phyloP scores from a whole-genome alignment of 2,113 vertebrate species.

The Tricholaema leucomelas region DNA sequence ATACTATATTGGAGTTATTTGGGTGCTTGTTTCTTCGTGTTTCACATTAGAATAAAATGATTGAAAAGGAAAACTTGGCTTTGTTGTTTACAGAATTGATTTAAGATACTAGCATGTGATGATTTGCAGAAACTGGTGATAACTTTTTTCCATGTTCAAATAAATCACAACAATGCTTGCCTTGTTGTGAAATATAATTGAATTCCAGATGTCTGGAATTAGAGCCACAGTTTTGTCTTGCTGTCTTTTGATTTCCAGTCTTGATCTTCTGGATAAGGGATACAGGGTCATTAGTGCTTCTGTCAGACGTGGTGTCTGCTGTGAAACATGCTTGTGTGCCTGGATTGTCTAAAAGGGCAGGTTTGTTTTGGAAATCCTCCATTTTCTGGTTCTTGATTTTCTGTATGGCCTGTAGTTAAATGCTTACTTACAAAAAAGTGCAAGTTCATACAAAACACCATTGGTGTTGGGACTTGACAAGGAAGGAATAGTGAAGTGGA shows the following conservation, averaged over 20 bases:
- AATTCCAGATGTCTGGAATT: constrained; percentile 67
- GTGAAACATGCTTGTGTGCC: constrained; percentile 31
- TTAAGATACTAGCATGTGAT: constrained; percentile 40
- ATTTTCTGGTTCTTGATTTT: background rate
- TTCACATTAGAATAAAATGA: constrained; percentile 73
- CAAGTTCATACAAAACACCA: background rate
- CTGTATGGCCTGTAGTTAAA: constrained; percentile 61
- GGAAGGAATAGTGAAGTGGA: constrained; percentile 22
- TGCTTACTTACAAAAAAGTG: constrained; percentile 23
- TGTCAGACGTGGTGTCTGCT: constrained; percentile 29
- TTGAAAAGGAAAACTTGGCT: constrained; percentile 71
- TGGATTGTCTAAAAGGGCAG: constrained; percentile 61
- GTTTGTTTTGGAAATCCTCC: constrained; percentile 57
- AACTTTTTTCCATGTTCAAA: constrained; percentile 57
- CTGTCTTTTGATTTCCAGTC: constrained; percentile 2
- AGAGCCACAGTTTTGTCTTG: constrained; percentile 18
- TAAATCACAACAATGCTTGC: constrained; percentile 59
- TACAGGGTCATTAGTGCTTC: constrained; percentile 37
- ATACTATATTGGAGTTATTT: constrained; percentile 71
- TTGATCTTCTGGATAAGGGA: constrained; percentile 39
- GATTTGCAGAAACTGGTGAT: constrained; percentile 55
- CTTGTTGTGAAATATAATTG: constrained; percentile 76
- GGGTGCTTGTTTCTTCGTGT: constrained; percentile 73
- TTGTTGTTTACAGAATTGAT: constrained; percentile 73
- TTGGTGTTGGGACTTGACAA: constrained; percentile 14